A percentile compares a stretch with the other conserved stretches of the same genome.
phyloP scores from a whole-genome alignment of 2,888 invertebrate species.

The Meganola albula region DNA sequence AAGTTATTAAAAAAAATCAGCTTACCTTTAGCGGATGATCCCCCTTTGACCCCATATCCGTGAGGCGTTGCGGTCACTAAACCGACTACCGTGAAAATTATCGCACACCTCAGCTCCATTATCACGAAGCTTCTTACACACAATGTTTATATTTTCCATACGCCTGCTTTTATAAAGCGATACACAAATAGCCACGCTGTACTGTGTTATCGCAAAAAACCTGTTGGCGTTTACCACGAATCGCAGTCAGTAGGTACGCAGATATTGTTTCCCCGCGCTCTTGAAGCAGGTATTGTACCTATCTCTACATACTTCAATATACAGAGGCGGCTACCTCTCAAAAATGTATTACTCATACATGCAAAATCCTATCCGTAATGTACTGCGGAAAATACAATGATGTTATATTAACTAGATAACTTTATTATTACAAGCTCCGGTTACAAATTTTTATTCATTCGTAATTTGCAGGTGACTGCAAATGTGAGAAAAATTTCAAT shows the following conservation, averaged over 20 bases:
- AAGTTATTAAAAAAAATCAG: too few species aligned
- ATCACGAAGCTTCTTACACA: conserved; percentile 59
- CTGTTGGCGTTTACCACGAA: conserved; percentile 63
- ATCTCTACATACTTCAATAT: conserved; percentile 17
- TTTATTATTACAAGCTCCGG: conserved; percentile 28
- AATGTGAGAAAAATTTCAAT: too few species aligned
- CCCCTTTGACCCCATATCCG: conserved; percentile 63
- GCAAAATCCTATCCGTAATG: conserved; percentile 24
- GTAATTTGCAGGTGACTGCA: too few species aligned
- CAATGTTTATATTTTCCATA: conserved; percentile 53
- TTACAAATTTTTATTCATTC: conserved; percentile 25
- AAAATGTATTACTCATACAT: conserved; percentile 43
- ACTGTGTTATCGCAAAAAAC: conserved; percentile 65
- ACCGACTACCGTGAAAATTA: conserved; percentile 47
- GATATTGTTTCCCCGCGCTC: conserved; percentile 50
- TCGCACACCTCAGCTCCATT: conserved; percentile 63
- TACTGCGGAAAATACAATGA: conserved; percentile 25
- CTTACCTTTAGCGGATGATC: conserved; percentile 59
- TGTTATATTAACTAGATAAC: conserved; percentile 25
- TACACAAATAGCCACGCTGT: conserved; percentile 65
- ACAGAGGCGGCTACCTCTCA: conserved; percentile 22
- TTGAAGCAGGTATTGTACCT: conserved; percentile 26
- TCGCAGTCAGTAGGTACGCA: conserved; percentile 51
- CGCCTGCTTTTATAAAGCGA: conserved; percentile 70
- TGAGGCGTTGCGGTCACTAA: conserved; percentile 52